phyloP scores from a whole-genome alignment of 2,113 vertebrate genomes.

The Ameiurus melas region DNA sequence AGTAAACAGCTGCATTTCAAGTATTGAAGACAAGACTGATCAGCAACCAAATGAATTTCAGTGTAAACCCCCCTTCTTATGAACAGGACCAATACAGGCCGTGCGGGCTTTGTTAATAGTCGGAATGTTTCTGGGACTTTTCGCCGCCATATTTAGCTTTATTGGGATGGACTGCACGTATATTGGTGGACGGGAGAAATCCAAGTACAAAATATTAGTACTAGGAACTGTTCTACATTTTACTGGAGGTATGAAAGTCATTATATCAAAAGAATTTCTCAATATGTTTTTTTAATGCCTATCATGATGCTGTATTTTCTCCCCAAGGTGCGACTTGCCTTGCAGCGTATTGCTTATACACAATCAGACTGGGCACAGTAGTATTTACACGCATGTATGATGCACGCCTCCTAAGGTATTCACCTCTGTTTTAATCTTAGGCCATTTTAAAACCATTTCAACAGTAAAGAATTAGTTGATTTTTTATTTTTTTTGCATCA shows the following conservation, averaged over 20 bases:
- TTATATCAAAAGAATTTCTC: slow-evolving; percentile 44
- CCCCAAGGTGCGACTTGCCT: slow-evolving; percentile 64
- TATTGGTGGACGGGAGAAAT: slow-evolving; percentile 64
- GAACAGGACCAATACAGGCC: slow-evolving; percentile 66
- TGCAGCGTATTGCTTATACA: slow-evolving; percentile 73
- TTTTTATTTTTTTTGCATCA: neutral
- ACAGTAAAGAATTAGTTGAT: neutral
- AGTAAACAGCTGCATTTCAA: neutral
- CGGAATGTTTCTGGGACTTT: slow-evolving; percentile 64
- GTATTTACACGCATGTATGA: slow-evolving; percentile 48
- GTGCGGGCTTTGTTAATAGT: slow-evolving; percentile 71
- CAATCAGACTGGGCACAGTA: slow-evolving; percentile 65
- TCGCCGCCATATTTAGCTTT: slow-evolving; percentile 67
- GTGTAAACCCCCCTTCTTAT: neutral
- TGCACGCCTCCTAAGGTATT: slow-evolving; percentile 64
- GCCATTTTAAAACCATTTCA: neutral
- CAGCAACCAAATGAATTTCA: neutral
- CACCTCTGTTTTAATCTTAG: neutral
- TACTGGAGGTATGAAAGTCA: slow-evolving; percentile 62
- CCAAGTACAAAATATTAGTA: slow-evolving; percentile 69
- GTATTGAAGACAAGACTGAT: neutral
- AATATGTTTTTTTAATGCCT: slow-evolving; percentile 23
- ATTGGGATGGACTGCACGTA: slow-evolving; percentile 78
- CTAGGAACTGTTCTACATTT: slow-evolving; percentile 65
- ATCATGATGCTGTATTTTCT: slow-evolving; percentile 31